A percentile compares a stretch with the other conserved stretches of the same genome.
Evolutionary conservation across 2,113 vertebrate species (phyloP).

Genomic region (Coptodon bakossiorum): DNA sequence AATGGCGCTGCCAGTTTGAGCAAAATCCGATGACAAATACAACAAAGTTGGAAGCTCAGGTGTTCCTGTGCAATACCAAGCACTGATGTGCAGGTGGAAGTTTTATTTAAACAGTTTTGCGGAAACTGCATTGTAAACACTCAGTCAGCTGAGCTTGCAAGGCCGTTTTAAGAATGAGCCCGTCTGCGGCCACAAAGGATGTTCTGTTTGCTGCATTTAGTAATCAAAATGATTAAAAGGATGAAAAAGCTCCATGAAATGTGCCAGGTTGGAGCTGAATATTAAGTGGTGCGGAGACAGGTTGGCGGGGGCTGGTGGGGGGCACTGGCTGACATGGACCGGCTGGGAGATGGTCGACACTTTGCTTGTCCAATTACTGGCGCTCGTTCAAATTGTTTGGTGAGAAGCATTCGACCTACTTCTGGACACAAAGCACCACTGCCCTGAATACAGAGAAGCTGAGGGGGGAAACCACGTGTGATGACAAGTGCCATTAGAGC

Average conservation of each 20-base stretch:
- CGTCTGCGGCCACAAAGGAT: slow-evolving; percentile 25
- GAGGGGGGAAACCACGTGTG: slow-evolving; percentile 47
- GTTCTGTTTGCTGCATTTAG: slow-evolving; percentile 50
- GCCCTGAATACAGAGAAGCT: slow-evolving; percentile 70
- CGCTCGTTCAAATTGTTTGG: slow-evolving; percentile 68
- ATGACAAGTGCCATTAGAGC: slow-evolving; percentile 56
- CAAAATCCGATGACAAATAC: not conserved
- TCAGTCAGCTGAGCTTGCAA: not conserved
- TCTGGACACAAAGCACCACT: slow-evolving; percentile 69
- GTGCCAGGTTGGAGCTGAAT: slow-evolving; percentile 49
- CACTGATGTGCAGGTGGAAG: not conserved
- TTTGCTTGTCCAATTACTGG: slow-evolving; percentile 71
- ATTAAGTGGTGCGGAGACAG: slow-evolving; percentile 29
- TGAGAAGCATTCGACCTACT: slow-evolving; percentile 76
- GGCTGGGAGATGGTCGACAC: slow-evolving; percentile 54
- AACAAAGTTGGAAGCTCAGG: not conserved
- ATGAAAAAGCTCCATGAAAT: slow-evolving; percentile 62
- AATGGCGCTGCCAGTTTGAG: not conserved
- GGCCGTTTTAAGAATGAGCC: slow-evolving; percentile 3
- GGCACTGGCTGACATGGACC: slow-evolving; percentile 35
- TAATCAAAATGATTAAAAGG: slow-evolving; percentile 51
- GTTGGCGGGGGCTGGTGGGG: not conserved
- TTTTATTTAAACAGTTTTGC: not conserved
- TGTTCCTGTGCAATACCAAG: not conserved
- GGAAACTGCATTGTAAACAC: not conserved